Percentiles rank a stretch among this genome's conserved stretches.
Evolutionary conservation across 2,797 vertebrate species (phyloP).

Genomic region (Ispidina lecontei): DNA sequence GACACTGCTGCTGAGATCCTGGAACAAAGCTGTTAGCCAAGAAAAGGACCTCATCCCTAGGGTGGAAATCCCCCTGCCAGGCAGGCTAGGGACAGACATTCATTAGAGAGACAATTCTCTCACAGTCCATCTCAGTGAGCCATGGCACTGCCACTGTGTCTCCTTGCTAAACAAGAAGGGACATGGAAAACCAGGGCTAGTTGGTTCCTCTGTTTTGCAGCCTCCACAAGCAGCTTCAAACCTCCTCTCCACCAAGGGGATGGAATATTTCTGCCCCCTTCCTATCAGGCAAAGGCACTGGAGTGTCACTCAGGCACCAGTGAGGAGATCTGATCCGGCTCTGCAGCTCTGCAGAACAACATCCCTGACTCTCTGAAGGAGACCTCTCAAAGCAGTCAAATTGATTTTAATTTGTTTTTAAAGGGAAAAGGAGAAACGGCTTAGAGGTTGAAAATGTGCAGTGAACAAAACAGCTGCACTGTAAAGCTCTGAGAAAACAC

Average conservation of each 20-base stretch:
- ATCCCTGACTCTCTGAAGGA: background rate
- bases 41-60: background rate
- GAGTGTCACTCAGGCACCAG: background rate
- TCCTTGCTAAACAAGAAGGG: background rate
- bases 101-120: background rate
- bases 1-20: background rate
- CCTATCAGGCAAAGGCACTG: background rate
- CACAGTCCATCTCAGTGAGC: background rate
- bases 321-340: background rate
- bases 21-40: background rate
- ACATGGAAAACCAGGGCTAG: background rate
- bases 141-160: background rate
- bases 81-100: background rate
- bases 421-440: background rate
- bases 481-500: slow-evolving; percentile 8
- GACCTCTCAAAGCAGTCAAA: slow-evolving; percentile 17
- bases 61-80: background rate
- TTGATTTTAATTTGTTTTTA: slow-evolving; percentile 15
- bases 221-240: background rate
- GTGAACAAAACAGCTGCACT: background rate
- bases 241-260: background rate
- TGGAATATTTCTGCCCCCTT: background rate
- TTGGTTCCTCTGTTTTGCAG: background rate
- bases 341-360: background rate
- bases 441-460: background rate